Percentiles rank a stretch among this genome's conserved stretches.
These are phyloP conservation scores for Tolypeutes matacus DNA, from an alignment of 2,797 vertebrate genomes.

Conservation along the genomic window DNA sequence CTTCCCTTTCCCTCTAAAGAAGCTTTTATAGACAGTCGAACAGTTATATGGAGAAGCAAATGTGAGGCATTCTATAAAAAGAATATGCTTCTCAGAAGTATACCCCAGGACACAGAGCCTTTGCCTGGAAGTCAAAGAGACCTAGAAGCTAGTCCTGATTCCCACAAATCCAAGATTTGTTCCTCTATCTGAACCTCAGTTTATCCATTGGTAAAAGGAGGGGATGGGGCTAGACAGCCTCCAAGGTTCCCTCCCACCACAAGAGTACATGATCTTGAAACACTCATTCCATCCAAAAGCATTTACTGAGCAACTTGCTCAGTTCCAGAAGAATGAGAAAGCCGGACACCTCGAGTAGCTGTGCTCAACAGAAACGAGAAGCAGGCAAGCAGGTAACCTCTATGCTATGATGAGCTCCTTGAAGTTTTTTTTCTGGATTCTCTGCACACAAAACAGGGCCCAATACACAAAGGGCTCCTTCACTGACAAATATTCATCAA, in stretches of 20 bases:
- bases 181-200: not conserved
- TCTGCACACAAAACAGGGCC: not conserved
- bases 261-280: not conserved
- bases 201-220: not conserved
- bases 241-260: not conserved
- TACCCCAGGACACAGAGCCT: not conserved
- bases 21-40: not conserved
- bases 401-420: not conserved
- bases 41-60: not conserved
- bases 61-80: not conserved
- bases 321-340: not conserved
- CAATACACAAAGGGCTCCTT: not conserved
- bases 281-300: not conserved
- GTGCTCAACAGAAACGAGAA: not conserved
- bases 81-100: not conserved
- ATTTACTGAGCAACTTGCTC: not conserved
- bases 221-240: not conserved
- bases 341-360: not conserved
- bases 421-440: too few relatives aligned
- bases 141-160: too few relatives aligned
- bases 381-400: not conserved
- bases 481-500: not conserved
- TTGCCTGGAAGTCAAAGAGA: not conserved
- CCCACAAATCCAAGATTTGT: not conserved
- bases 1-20: not conserved